These are phyloP conservation scores for Leptobrachium leishanense DNA, from an alignment of 2,113 vertebrate species.

Conservation along the genomic window DNA sequence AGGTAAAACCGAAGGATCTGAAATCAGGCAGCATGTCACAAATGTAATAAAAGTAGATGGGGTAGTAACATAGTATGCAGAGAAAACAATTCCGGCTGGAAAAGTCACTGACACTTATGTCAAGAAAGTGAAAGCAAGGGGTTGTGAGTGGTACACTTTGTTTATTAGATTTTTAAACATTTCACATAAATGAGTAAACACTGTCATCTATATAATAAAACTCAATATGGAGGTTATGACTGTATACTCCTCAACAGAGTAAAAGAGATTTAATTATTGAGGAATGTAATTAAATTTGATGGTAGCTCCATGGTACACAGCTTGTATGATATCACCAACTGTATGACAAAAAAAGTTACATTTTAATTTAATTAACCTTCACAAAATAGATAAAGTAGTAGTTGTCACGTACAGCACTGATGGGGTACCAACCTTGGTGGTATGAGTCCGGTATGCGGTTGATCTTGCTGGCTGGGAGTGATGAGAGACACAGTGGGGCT, in stretches of 20 bases:
- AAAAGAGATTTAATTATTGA: not conserved
- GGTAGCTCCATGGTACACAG: too few relatives aligned
- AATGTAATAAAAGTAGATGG: slow-evolving; percentile 24
- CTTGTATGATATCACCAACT: too few relatives aligned
- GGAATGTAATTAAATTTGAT: not conserved
- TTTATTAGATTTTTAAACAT: slow-evolving; percentile 41
- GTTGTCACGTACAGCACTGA: too few relatives aligned
- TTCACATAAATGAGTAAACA: not conserved
- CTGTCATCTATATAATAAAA: not conserved
- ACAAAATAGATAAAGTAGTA: too few relatives aligned
- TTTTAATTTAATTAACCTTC: too few relatives aligned
- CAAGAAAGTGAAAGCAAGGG: not conserved
- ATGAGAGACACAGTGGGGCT: too few relatives aligned
- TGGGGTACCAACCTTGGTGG: too few relatives aligned
- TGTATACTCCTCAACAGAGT: not conserved
- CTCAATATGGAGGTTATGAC: not conserved
- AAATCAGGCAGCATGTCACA: not conserved
- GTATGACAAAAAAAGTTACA: not conserved
- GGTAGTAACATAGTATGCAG: not conserved
- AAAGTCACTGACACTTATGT: slow-evolving; percentile 14
- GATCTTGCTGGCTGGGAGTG: too few relatives aligned
- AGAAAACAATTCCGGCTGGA: slow-evolving; percentile 3
- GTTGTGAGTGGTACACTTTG: slow-evolving; percentile 17
- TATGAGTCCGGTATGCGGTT: too few relatives aligned
- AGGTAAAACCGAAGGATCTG: not conserved